Evolutionary conservation across 2,113 vertebrate genomes (phyloP), one percentile per base, ranked within the genome.

Genomic region (Albula goreensis): DNA sequence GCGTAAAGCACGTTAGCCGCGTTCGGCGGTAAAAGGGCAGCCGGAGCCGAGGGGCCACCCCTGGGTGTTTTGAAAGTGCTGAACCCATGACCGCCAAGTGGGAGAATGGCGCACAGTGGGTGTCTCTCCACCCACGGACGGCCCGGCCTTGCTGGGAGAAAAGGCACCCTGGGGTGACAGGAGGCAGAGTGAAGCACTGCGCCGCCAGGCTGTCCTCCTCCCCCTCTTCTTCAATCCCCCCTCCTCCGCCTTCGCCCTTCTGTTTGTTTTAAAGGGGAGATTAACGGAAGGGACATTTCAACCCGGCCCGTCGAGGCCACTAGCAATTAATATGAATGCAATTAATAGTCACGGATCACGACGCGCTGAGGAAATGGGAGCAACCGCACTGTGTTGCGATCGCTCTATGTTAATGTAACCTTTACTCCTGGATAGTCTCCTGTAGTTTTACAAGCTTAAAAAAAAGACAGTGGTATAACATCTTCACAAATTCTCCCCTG

Each of bases 391-490:
- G 85, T 86, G 41, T 88, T 41, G 49, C 85, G 88, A 89, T 89
- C 90, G 60, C 51, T 41, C 87, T 93, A 94, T 95, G 93, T 89
- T 93, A 96, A 95, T 96, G 93, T 94, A 92, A 95, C 92, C 92
- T 95, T 94, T 95, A 80, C 89, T 63, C 17, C 84, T 52, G 50
- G 77, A 11, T 13, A 80, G 88, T 90, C 86, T 86, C 90, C 83
- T 90, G 89, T 83, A 88, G 81, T 89, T 84, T 50, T 86, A 86
- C 85, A 88, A 89, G 70, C 80, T 82, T 79, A 50, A 31, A 80
- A 56, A 56, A 60, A 56, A 78, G 60, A 86, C 66, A 84, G 6
- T 56, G 80, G 60, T 31, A 19, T 83, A 87, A 56, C 56, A 41
- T 2, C 81, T 13, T 86, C 48, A 57, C 79, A 82, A n/a, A 22